Evolutionary conservation across 2,797 vertebrate species (phyloP).

Genomic region (Numenius phaeopus): DNA sequence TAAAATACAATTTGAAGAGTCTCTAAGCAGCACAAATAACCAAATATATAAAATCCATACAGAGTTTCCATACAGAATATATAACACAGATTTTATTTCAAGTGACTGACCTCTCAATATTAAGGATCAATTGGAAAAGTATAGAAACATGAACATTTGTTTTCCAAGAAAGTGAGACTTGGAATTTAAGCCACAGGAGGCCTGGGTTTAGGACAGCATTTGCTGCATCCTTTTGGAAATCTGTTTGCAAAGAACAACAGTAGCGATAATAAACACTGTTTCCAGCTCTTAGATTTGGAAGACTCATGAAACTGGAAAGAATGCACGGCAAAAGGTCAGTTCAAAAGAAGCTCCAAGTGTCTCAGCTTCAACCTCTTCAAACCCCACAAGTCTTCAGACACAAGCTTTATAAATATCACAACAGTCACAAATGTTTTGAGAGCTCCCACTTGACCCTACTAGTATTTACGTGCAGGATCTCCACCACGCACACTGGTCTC

Average conservation of each 20-base stretch:
- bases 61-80: background rate
- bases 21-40: background rate
- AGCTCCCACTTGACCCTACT: background rate
- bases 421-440: background rate
- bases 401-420: background rate
- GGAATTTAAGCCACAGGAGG: background rate
- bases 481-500: background rate
- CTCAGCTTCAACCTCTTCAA: background rate
- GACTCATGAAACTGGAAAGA: background rate
- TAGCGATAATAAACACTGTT: background rate
- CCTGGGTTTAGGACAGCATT: background rate
- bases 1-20: background rate
- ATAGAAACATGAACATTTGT: background rate
- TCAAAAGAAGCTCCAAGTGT: background rate
- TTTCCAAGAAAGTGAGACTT: background rate
- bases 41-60: background rate
- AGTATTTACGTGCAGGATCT: background rate
- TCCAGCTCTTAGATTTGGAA: background rate
- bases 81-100: background rate
- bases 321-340: background rate
- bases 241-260: background rate
- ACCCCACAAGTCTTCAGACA: background rate
- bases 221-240: background rate
- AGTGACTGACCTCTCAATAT: background rate
- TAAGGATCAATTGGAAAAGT: background rate